Evolutionary conservation across 2,888 invertebrate genomes (phyloP), one percentile per base, ranked within the genome.

Genomic region (Idaea dimidiata): DNA sequence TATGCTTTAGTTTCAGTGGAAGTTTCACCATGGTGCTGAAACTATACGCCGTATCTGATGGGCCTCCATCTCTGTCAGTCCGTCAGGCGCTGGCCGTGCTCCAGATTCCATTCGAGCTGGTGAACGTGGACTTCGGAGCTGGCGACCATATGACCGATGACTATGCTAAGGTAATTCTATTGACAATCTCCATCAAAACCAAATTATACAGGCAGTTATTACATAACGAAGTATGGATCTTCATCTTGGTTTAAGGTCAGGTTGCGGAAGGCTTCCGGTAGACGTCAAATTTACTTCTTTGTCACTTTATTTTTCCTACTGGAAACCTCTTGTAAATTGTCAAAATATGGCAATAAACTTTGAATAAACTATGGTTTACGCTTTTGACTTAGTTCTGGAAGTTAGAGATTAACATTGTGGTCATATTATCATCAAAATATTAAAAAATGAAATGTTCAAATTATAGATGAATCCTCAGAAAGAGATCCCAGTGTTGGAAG

Each of bases 401-500:
- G 24, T 3, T 24, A 24, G 24, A 24, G 24, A 3, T 24, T 24
- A 24, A n/a, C 16, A 18, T 14, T 54, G 59, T 59, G 17, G 53
- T 68, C 24, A n/a, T n/a, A n/a, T 56, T 43, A 43, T 14, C 10
- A 43, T 43, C 8, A 10, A 14, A 43, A 14, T 0, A 14, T 14
- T 43, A 14, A 43, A 43, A 43, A 17, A 7, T 54, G 6, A 54
- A 54, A n/a, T 54, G 5, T 16, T 14, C 4, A 54, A 1, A 61
- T 88, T 91, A 59, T 84, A 96, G 96, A 92, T 95, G 89, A 96
- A 96, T 84, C 96, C 96, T 0, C 96, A 96, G 84, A 96, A 95
- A 79, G 96, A 96, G 83, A 96, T 96, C 76, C 95, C 97, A 0
- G 95, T 96, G 0, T 80, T 97, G 62, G 95, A 97, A 68, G 97